Evolutionary conservation across 2,888 invertebrate genomes (phyloP).

Genomic region (Tolmerus cingulatus): DNA sequence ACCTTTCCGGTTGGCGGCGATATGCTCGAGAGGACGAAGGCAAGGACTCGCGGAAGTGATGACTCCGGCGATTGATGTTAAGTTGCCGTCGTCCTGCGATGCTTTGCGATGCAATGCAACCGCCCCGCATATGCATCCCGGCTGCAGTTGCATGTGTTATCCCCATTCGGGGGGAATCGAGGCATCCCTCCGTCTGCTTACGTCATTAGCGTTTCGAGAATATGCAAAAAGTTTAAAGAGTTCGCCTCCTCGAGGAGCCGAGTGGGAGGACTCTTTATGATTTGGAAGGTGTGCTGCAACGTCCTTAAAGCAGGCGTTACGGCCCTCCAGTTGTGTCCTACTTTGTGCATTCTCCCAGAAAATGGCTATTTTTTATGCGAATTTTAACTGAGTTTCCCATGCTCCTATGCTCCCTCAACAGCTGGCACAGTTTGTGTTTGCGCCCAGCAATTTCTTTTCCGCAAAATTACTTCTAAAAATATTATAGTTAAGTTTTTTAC

Average conservation of each 20-base stretch:
- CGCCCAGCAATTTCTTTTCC: background rate
- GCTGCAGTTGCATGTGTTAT: background rate
- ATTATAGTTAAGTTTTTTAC: background rate
- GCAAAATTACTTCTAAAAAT: background rate
- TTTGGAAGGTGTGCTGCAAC: background rate
- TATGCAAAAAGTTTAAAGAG: background rate
- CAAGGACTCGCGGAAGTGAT: slow-evolving; percentile 3
- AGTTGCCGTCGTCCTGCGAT: background rate
- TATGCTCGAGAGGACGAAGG: background rate
- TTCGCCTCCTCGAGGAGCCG: background rate
- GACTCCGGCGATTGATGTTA: slow-evolving; percentile 13
- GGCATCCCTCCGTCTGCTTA: background rate
- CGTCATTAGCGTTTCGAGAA: background rate
- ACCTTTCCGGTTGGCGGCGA: background rate
- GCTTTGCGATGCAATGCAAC: background rate
- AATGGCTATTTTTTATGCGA: background rate
- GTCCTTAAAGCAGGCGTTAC: background rate
- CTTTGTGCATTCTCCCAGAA: background rate
- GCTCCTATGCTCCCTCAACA: background rate
- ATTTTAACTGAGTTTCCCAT: background rate
- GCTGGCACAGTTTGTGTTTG: background rate
- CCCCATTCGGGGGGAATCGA: background rate
- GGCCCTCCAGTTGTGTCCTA: background rate
- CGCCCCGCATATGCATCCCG: background rate
- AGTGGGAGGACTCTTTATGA: background rate